Evolutionary conservation across 1,140 invertebrate species (phyloP).

Genomic region (Drosophila pandora): DNA sequence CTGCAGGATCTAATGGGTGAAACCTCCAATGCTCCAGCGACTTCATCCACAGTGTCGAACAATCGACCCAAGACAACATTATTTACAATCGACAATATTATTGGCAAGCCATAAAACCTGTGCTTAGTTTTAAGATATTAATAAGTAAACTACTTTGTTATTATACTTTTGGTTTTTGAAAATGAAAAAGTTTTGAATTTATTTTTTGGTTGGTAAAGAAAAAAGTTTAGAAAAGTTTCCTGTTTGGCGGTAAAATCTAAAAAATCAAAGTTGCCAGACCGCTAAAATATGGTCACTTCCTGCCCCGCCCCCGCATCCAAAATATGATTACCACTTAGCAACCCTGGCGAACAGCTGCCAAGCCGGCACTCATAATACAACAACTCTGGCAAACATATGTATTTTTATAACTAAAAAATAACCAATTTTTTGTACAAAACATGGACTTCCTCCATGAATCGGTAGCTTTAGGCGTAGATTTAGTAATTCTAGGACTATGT

Average conservation of each 20-base stretch:
- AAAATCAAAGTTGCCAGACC: not conserved
- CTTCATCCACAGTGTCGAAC: conserved; percentile 14
- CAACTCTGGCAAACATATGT: conserved; percentile 6
- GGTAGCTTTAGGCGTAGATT: conserved; percentile 89
- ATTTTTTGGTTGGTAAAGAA: not conserved
- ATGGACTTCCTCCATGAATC: conserved; percentile 85
- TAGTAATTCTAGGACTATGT: conserved; percentile 88
- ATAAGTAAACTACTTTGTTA: conserved; percentile 1
- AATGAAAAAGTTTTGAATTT: not conserved
- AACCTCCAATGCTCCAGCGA: conserved; percentile 3
- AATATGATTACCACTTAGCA: not conserved
- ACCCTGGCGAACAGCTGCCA: conserved; percentile 3
- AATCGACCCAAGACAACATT: conserved; percentile 63
- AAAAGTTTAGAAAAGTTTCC: not conserved
- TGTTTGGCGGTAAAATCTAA: not conserved
- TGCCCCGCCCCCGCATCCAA: not conserved
- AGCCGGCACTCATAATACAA: not conserved
- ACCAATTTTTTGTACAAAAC: conserved; percentile 25
- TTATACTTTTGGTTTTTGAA: not conserved
- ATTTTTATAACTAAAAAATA: not conserved
- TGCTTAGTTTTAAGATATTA: not conserved
- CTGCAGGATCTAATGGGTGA: conserved; percentile 45
- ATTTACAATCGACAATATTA: conserved; percentile 72
- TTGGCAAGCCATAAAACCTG: conserved; percentile 53
- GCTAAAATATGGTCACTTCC: not conserved